Evolutionary conservation across 2,797 vertebrate species (phyloP).

Genomic region (Eutrigla gurnardus): DNA sequence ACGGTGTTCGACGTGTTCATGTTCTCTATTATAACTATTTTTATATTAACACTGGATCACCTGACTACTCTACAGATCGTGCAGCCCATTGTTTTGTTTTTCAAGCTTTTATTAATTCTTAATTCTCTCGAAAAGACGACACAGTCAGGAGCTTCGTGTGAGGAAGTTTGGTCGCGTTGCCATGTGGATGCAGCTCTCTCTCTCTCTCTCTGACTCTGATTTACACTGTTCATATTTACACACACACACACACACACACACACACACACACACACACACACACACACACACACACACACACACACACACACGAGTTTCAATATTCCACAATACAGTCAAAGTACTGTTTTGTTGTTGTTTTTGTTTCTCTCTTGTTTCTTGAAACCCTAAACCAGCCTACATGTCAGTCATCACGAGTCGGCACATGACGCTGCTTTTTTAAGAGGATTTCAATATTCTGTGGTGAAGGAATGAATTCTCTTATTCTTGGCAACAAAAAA

Average conservation of each 20-base stretch:
- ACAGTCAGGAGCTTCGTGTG: conserved; percentile 36
- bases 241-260: not conserved
- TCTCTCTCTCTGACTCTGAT: conserved; percentile 36
- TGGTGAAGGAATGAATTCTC: not conserved
- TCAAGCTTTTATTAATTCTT: not conserved
- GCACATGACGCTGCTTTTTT: not conserved
- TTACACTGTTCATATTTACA: conserved; percentile 49
- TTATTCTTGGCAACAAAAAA: not conserved
- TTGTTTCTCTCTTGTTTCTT: not conserved
- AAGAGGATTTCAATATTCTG: not conserved
- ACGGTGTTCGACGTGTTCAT: not conserved
- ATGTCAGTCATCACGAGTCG: not conserved
- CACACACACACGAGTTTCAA: not conserved
- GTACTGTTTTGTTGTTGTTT: not conserved
- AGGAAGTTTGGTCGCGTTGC: conserved; percentile 18
- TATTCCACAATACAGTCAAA: not conserved
- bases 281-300: not conserved
- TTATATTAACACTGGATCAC: not conserved
- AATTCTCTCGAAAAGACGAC: not conserved
- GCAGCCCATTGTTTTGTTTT: conserved; percentile 2
- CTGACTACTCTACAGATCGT: not conserved
- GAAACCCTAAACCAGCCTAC: not conserved
- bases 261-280: not conserved
- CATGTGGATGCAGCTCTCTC: conserved; percentile 28
- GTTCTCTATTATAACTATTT: not conserved